Evolutionary conservation across 2,888 invertebrate genomes (phyloP), one percentile per base, ranked within the genome.

Genomic region (Odontocerum albicorne): DNA sequence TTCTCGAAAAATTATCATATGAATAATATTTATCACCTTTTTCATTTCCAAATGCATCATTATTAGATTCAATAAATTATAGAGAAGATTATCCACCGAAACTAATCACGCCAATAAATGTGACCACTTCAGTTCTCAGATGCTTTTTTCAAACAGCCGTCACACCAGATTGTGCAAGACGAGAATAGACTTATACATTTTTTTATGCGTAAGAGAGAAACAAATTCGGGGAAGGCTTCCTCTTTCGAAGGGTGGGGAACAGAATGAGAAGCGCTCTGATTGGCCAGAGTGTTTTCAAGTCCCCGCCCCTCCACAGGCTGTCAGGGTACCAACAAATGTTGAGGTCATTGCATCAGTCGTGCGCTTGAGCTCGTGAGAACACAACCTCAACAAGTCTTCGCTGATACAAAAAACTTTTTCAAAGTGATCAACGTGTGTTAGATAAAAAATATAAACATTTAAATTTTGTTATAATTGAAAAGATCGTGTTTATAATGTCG

Each of bases 311-410:
- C 35, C 21, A 15, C 47, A 33, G 49, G 13, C 47, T 33, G 51
- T 45, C 42, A 44, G 53, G 49, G 36, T 55, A 45, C 33, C 47
- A 31, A 6, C 51, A 17, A 44, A 27, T 45, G 33, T 49, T 43
- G 52, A 49, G 52, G 55, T 52, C 55, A 53, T 36, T 40, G 55
- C 59, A 59, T 56, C 55, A 59, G 59, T 59, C 59, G 52, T 45
- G 49, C 52, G 38, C 52, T 31, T 31, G 54, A 56, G 46, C 47
- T 56, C 56, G 52, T 16, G 27, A 36, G 15, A 45, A 49, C 32
- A 46, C 33, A 32, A 51, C 49, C 53, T 39, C 35, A 8, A 27
- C 27, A 27, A 27, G 6, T 27, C 10, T 27, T 7, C 27, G 4
- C 4, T 10, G 4, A 27, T 27, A 4, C 4, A 7, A 27, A 27